phyloP scores from a whole-genome alignment of 2,113 vertebrate species.

The Forbesichthys papilliferus region DNA sequence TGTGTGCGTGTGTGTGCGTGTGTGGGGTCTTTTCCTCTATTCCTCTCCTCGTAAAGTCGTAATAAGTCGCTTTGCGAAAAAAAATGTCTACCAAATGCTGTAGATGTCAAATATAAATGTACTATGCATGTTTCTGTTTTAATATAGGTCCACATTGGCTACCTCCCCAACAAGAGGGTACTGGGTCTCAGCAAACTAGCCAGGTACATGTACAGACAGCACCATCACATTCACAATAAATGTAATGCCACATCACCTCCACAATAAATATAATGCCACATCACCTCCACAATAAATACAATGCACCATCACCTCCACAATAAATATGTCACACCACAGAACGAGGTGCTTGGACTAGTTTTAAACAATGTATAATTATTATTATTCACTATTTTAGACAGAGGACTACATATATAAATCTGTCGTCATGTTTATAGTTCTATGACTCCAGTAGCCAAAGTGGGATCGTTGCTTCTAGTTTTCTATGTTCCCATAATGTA shows the following conservation, averaged over 20 bases:
- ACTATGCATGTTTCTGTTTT: constrained; percentile 10
- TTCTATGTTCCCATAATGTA: too few relatives aligned
- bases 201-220: constrained; percentile 78
- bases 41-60: not conserved
- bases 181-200: constrained; percentile 98
- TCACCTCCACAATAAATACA: not conserved
- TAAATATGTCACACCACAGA: not conserved
- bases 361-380: too few relatives aligned
- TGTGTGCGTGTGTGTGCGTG: constrained; percentile 10
- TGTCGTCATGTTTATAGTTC: too few relatives aligned
- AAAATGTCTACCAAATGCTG: too few relatives aligned
- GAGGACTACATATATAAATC: too few relatives aligned
- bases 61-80: not conserved
- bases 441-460: too few relatives aligned
- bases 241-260: not conserved
- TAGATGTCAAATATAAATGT: not conserved
- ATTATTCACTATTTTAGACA: too few relatives aligned
- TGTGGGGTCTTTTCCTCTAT: too few relatives aligned
- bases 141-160: constrained; percentile 93
- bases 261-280: not conserved
- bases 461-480: too few relatives aligned
- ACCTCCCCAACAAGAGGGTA: constrained; percentile 97
- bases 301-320: not conserved
- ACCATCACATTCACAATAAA: not conserved
- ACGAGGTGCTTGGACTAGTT: too few relatives aligned